These are phyloP conservation scores for Oncorhynchus nerka DNA, from an alignment of 2,113 vertebrate species.

Conservation along the genomic window DNA sequence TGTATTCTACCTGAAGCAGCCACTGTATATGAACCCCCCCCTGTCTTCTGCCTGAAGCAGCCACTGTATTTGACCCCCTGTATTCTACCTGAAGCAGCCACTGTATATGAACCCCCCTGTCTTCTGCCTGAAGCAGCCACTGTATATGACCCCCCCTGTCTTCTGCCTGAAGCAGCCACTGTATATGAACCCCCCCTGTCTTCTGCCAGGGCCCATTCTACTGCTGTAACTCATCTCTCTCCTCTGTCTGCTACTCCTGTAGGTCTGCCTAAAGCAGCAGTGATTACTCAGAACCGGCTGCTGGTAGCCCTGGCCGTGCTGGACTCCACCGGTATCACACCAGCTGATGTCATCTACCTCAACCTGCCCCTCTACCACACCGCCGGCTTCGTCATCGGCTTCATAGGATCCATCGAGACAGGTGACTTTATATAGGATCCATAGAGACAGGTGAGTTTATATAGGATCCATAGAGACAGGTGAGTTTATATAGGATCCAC, in stretches of 20 bases:
- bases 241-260: constrained; percentile 19
- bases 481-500: too few relatives aligned
- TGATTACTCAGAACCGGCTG: constrained; percentile 76
- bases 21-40: neutral
- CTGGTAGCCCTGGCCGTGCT: constrained; percentile 59
- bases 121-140: too few relatives aligned
- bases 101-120: too few relatives aligned
- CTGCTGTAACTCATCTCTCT: neutral
- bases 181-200: too few relatives aligned
- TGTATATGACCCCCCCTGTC: too few relatives aligned
- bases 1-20: neutral
- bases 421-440: too few relatives aligned
- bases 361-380: constrained; percentile 85
- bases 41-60: neutral
- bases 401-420: constrained; percentile 22
- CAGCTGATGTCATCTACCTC: constrained; percentile 73
- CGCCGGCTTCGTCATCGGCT: constrained; percentile 77
- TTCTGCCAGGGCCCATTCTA: too few relatives aligned
- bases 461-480: too few relatives aligned
- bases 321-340: constrained; percentile 44
- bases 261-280: constrained; percentile 87
- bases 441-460: too few relatives aligned
- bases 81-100: neutral
- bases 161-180: too few relatives aligned
- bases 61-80: neutral